Base-by-base conservation (phyloP, 2,888 invertebrate species). In the Arrhopalites spinosus region DNA sequence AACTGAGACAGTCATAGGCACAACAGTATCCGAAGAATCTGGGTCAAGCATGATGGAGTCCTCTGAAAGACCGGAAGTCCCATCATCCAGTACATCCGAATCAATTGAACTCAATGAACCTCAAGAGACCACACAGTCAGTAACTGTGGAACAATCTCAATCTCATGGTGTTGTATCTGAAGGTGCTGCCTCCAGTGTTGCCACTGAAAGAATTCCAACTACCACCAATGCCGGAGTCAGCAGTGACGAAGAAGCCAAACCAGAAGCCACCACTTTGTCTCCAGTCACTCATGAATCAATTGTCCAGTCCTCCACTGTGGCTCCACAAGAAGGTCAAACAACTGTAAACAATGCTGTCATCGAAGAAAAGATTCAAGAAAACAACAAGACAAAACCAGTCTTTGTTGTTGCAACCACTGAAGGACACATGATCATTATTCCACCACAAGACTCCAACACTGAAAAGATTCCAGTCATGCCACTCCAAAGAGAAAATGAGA, bases 361-460 rank as follows among this genome's bases (percentile, higher is more conserved):
- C 7, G 27, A 27, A 25, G 17, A 45, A 5, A 66, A 66, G 23
- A 27, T 56, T n/a, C 13, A 25, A 13, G n/a, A 20, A n/a, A 29
- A n/a, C 2, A 36, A 66, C 20, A 23, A 36, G 11, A 47, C 23
- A 2, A 63, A 47, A 20, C 50, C 70, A 8, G 20, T n/a, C n/a
- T 75, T 75, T 50, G 30, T 36, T 3, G 53, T 75, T 25, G 17
- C 47, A 3, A 11, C 63, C 8, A 67, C 61, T 79, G 78, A 67
- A 77, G 78, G 77, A 25, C 71, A 13, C 78, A 76, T 17, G 74
- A 73, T 78, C 45, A 53, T 74, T 68, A 77, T 79, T 77, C 80
- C 71, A 67, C 73, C 78, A 73, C 69, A 50, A 72, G 67, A 75
- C 76, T 63, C 66, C 75, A 74, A 30, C 7, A 50, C 64, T 20